Evolutionary conservation across 2,797 vertebrate genomes (phyloP), one percentile per base, ranked within the genome.

Genomic region (Emys orbicularis): DNA sequence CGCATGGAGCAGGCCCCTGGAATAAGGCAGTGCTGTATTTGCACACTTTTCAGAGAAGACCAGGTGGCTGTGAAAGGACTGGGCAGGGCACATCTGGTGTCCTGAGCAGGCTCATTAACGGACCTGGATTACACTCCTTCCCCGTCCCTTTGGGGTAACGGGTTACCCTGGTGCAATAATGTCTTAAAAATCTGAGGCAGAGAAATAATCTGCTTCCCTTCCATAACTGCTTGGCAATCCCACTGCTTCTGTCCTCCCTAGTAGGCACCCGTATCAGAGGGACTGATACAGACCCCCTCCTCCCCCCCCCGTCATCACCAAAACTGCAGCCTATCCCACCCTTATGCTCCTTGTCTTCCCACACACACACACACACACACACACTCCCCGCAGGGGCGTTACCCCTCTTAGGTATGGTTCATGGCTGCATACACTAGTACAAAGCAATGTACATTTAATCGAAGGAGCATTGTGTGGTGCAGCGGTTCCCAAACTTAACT

Each of bases 151-250:
- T 92, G 86, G 93, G 95, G 93, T 61, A 90, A 74, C 54, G 80
- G 65, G 86, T 87, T 92, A 92, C 86, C 93, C 88, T 92, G 92
- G 91, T 95, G 97, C 95, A 96, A 97, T 97, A 97, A 95, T 86
- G 85, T 84, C 93, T 94, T 83, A 68, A 19, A 88, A 87, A 90
- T 47, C 77, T n/a, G 0, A 85, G 83, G 87, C 84, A 77, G 92
- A 92, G 85, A 50, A 89, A 81, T 13, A 1, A 49, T 81, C 76
- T n/a, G 61, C 81, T 95, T 94, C 88, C 83, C 87, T 79, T 65
- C 54, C 23, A 72, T 72, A 72, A 11, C 68, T 50, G 0, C 72
- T 52, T 50, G 34, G 68, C 21, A 25, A 19, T 72, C 18, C 13
- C 16, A 5, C 65, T 21, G 18, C 65, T 37, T 68, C n/a, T 37